Conservation (phyloP, 1,140 invertebrate species). For the Drosophila littoralis region DNA sequence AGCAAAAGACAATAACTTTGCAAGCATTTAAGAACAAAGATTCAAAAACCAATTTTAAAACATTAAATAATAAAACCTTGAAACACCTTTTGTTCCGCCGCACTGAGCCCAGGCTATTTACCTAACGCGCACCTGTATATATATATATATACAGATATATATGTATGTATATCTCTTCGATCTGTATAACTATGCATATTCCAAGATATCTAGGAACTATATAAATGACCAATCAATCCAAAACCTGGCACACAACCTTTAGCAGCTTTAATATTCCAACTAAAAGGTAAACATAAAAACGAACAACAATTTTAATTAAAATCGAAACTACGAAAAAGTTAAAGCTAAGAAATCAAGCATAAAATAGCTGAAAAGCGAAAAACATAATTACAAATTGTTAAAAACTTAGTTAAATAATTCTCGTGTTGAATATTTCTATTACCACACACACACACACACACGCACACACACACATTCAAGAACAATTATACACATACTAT, state of each 20-base stretch:
- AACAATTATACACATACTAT: constrained; percentile 17
- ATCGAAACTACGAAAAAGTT: background rate
- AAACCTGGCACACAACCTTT: constrained; percentile 50
- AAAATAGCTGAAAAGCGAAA: background rate
- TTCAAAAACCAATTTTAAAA: constrained; percentile 2
- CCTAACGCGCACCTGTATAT: background rate
- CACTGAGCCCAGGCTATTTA: no score
- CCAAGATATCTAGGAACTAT: constrained; percentile 3
- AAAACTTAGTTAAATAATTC: constrained; percentile 49
- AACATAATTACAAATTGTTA: constrained; percentile 7
- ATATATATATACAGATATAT: background rate
- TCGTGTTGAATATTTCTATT: constrained; percentile 74
- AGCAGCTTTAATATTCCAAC: constrained; percentile 49
- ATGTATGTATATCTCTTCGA: background rate
- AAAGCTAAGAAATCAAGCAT: no score
- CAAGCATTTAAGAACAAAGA: constrained; percentile 62
- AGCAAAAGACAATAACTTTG: constrained; percentile 78
- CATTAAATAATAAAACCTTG: background rate
- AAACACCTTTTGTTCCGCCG: background rate
- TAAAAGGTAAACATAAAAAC: constrained; percentile 8
- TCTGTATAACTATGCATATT: constrained; percentile 21
- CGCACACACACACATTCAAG: constrained; percentile 29
- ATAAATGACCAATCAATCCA: constrained; percentile 46
- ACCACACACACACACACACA: constrained; percentile 42
- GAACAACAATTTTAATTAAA: background rate